Base-by-base conservation (phyloP, 2,888 invertebrate genomes). In the Agrotis ipsilon region DNA sequence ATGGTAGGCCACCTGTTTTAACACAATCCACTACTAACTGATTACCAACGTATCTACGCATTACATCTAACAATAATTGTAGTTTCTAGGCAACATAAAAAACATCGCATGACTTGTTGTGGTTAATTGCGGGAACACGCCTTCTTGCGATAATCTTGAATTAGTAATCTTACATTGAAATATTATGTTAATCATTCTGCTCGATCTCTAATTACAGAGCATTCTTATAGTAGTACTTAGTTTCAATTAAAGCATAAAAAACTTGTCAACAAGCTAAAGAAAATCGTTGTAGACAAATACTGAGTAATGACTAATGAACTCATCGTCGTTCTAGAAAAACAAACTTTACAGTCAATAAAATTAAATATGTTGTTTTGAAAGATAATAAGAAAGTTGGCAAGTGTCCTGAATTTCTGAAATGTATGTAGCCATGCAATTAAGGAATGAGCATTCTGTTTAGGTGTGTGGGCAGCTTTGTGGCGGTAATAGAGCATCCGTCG, bases 401-500 rank as follows among this genome's bases (percentile, higher is more conserved):
- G 57, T 65, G 54, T 73, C 63, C 68, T 62, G 59, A 48, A 80
- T 74, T 27, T 58, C 45, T 18, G 46, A 46, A 68, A 75, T 72
- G 66, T 78, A 64, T 74, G 86, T 80, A 83, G 71, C 73, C 67
- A 73, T 74, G 68, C 72, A 78, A 83, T 78, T 78, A 80, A 60
- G 65, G 59, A 62, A 58, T 68, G 68, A 67, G 57, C 54, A 75
- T 81, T 83, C 64, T 68, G 59, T 76, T 75, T 58, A 72, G 70
- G 58, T 70, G 74, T 74, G 78, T 81, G 73, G 80, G 72, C 71
- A 68, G 86, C 83, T 87, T 85, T 83, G 82, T 83, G 78, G 70
- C 80, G 66, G 84, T 84, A 88, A 86, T 84, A 81, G 84, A 81
- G 72, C 68, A 75, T 83, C 78, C 45, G 78, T 83, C 80, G 77